Evolutionary conservation across 2,113 vertebrate species (phyloP).

Genomic region (Trichomycterus rosablanca): DNA sequence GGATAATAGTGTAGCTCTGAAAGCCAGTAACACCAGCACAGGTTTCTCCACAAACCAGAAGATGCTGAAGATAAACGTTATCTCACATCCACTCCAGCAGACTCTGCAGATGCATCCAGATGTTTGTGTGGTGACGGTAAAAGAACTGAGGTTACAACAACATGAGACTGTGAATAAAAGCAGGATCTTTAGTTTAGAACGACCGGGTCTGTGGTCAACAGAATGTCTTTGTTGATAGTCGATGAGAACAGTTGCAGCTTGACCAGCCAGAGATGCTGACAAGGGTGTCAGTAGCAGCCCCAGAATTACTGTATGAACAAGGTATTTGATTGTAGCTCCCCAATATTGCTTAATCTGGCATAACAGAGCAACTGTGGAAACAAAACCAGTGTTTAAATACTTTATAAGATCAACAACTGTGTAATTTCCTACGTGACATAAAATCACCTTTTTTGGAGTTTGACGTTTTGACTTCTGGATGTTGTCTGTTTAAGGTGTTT

Average conservation of each 20-base stretch:
- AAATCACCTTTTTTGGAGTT: constrained; percentile 30
- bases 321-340: neutral
- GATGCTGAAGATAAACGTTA: constrained; percentile 60
- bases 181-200: constrained; percentile 58
- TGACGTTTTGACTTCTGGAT: neutral
- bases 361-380: constrained; percentile 8
- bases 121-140: constrained; percentile 52
- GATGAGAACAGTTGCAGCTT: constrained; percentile 46
- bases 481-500: constrained; percentile 3
- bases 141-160: constrained; percentile 55
- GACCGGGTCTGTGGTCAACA: constrained; percentile 54
- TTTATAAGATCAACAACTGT: neutral
- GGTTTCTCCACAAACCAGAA: constrained; percentile 60
- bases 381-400: neutral
- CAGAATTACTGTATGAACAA: constrained; percentile 49
- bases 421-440: too few species aligned
- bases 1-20: constrained; percentile 52
- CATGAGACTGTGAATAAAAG: constrained; percentile 55
- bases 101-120: constrained; percentile 60
- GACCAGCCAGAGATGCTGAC: constrained; percentile 50
- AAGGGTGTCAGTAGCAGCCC: constrained; percentile 51
- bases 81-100: constrained; percentile 55
- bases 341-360: neutral
- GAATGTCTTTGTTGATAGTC: constrained; percentile 49
- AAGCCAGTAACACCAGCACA: constrained; percentile 58